A percentile compares a stretch with the other conserved stretches of the same genome.
Evolutionary conservation across 2,113 vertebrate species (phyloP).

Genomic region (Xiphophorus hellerii): DNA sequence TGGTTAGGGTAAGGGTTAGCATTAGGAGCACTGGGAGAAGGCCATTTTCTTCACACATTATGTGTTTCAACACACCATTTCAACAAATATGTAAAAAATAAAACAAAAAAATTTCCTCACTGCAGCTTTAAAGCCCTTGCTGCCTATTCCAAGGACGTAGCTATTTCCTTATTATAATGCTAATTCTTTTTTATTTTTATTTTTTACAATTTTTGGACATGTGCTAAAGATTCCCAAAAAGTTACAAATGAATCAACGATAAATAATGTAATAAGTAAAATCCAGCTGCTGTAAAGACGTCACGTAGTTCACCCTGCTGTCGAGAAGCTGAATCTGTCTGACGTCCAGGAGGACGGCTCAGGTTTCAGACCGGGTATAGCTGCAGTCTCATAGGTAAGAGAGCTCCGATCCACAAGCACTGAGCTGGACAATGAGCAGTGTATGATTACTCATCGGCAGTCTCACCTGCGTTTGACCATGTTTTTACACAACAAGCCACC

Average conservation of each 20-base stretch:
- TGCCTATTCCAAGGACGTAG: background rate
- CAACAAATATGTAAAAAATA: too few species aligned
- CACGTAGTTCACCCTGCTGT: conserved; percentile 32
- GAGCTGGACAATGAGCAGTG: conserved; percentile 66
- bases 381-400: conserved; percentile 64
- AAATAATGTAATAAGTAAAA: background rate
- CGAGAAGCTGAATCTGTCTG: conserved; percentile 53
- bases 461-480: conserved; percentile 72
- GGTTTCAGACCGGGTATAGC: conserved; percentile 63
- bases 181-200: too few species aligned
- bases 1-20: too few species aligned
- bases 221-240: background rate
- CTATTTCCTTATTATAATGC: background rate
- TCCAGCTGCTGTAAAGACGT: conserved; percentile 12
- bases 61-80: too few species aligned
- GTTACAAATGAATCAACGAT: background rate
- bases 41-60: too few species aligned
- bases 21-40: too few species aligned
- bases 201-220: background rate
- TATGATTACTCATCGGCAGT: conserved; percentile 75
- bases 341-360: conserved; percentile 58
- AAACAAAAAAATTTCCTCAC: too few species aligned
- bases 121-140: background rate
- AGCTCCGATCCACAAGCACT: conserved; percentile 61
- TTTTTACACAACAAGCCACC: conserved; percentile 53